A percentile compares a stretch with the other conserved stretches of the same genome.
Conservation (phyloP, 1,140 invertebrate species). For the Tenebrio molitor region DNA sequence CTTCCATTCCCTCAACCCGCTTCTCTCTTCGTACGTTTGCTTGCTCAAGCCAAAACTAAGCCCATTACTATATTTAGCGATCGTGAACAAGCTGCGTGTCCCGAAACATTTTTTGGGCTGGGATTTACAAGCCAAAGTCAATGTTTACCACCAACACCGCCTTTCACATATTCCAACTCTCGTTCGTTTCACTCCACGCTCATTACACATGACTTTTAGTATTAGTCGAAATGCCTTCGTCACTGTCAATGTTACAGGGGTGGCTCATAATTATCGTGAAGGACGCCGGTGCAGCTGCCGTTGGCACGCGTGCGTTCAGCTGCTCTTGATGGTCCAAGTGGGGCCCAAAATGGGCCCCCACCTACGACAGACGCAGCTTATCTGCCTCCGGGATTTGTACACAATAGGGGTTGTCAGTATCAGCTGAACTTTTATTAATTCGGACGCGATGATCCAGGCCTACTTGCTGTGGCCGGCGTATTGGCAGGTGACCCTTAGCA, state of each 20-base stretch:
- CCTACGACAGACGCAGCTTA: not conserved
- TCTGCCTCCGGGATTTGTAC: not conserved
- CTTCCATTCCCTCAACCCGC: too few species aligned
- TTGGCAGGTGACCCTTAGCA: slow-evolving; percentile 23
- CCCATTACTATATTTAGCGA: not conserved
- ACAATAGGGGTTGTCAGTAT: not conserved
- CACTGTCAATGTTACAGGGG: slow-evolving; percentile 19
- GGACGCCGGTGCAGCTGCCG: slow-evolving; percentile 6
- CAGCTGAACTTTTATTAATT: slow-evolving; percentile 15
- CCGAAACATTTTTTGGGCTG: slow-evolving; percentile 31
- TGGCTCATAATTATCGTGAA: slow-evolving; percentile 1
- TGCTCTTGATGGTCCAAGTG: slow-evolving; percentile 1
- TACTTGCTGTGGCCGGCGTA: not conserved
- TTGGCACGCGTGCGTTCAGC: slow-evolving; percentile 15
- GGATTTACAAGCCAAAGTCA: slow-evolving; percentile 35
- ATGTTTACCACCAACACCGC: slow-evolving; percentile 25
- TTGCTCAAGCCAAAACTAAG: too few species aligned
- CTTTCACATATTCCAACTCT: slow-evolving; percentile 23
- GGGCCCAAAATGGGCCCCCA: not conserved
- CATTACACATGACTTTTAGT: not conserved
- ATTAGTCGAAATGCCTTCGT: slow-evolving; percentile 12
- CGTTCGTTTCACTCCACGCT: not conserved
- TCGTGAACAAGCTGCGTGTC: slow-evolving; percentile 8
- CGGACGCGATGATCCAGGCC: not conserved
- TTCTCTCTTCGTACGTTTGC: too few species aligned